A percentile compares a stretch with the other conserved stretches of the same genome.
phyloP scores from a whole-genome alignment of 2,113 vertebrate genomes.

The Chrysemys picta region DNA sequence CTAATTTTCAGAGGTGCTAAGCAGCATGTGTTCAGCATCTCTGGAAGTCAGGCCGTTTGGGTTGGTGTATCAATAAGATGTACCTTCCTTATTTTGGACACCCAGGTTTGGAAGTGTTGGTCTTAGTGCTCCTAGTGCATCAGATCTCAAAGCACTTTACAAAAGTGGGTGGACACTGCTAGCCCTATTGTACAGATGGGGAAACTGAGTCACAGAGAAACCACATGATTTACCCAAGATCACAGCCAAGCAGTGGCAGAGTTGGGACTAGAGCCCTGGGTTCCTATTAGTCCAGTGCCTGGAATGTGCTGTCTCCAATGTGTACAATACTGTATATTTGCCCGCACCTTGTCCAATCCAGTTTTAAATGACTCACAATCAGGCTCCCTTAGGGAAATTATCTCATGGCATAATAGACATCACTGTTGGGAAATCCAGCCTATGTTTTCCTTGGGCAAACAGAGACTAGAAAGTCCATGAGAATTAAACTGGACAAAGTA shows the following conservation, averaged over 20 bases:
- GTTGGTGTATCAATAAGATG: neutral
- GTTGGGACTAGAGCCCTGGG: neutral
- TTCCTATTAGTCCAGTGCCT: neutral
- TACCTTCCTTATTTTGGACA: neutral
- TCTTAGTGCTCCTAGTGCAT: neutral
- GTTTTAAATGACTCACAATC: neutral
- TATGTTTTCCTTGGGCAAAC: slow-evolving; percentile 10
- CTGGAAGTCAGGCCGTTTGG: neutral
- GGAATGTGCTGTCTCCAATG: slow-evolving; percentile 15
- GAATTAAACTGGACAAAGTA: slow-evolving; percentile 21
- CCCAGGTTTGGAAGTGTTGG: neutral
- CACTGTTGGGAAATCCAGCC: slow-evolving; percentile 34
- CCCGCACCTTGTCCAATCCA: slow-evolving; percentile 42
- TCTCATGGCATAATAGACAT: slow-evolving; percentile 8
- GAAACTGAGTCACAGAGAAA: neutral
- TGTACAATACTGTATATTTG: neutral
- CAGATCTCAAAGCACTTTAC: neutral
- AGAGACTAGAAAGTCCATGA: neutral
- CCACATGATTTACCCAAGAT: neutral
- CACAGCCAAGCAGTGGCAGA: neutral
- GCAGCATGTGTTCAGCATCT: rapidly evolving
- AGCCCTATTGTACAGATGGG: neutral
- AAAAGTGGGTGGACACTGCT: neutral
- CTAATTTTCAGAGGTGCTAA: neutral
- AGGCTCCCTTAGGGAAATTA: slow-evolving; percentile 13